These are phyloP conservation scores for Pseudopleuronectes americanus DNA, from an alignment of 2,797 vertebrate species.

Conservation along the genomic window DNA sequence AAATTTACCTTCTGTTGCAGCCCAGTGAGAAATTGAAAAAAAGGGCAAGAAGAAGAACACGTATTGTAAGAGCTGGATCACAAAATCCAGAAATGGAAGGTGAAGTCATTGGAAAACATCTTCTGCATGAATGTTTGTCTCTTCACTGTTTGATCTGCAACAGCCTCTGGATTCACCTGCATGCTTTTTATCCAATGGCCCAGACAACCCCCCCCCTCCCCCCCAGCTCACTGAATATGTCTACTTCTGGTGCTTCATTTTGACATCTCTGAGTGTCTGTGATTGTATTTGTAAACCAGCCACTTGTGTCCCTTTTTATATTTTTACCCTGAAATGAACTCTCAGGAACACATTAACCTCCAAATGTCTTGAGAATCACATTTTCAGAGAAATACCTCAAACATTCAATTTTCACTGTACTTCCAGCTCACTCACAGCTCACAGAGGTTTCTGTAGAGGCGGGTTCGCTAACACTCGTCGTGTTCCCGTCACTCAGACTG, in stretches of 20 bases:
- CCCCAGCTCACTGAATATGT: slow-evolving; percentile 42
- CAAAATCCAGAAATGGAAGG: slow-evolving; percentile 66
- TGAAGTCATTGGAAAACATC: slow-evolving; percentile 59
- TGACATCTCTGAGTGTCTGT: slow-evolving; percentile 46
- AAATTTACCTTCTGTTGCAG: slow-evolving; percentile 42
- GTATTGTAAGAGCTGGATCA: slow-evolving; percentile 13
- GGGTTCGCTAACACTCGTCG: slow-evolving; percentile 32
- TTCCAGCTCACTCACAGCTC: slow-evolving; percentile 8
- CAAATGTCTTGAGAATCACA: slow-evolving; percentile 31
- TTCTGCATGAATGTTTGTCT: slow-evolving; percentile 69
- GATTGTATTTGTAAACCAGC: slow-evolving; percentile 1
- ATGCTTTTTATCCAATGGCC: slow-evolving; percentile 69
- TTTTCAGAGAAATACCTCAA: slow-evolving; percentile 7
- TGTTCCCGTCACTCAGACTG: slow-evolving; percentile 49
- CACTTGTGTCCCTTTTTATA: not conserved
- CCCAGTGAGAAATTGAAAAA: not conserved
- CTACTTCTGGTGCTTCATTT: slow-evolving; percentile 64
- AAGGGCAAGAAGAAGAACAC: slow-evolving; percentile 2
- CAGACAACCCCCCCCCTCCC: slow-evolving; percentile 17
- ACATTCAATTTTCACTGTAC: slow-evolving; percentile 27
- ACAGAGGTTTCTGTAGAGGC: not conserved
- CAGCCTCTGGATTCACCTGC: slow-evolving; percentile 66
- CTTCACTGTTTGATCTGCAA: slow-evolving; percentile 55
- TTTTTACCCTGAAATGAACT: slow-evolving; percentile 7
- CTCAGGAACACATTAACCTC: slow-evolving; percentile 18